Evolutionary conservation across 2,797 vertebrate species (phyloP), one percentile per base, ranked within the genome.

Genomic region (Steatocranus sp.): DNA sequence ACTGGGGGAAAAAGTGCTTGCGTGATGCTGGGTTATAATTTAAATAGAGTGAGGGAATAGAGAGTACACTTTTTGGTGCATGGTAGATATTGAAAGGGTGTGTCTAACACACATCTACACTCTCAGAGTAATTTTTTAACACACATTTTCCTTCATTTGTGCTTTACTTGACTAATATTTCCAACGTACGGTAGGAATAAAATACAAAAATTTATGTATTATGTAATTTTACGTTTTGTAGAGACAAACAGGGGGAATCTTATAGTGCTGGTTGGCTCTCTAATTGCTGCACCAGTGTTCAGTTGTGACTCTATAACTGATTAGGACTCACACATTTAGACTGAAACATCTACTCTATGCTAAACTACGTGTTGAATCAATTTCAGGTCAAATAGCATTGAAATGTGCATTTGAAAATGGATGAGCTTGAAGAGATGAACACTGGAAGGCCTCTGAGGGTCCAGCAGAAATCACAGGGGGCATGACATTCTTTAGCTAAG

Each of bases 401-500:
- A 86, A 88, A 92, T 88, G 81, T 83, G 76, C 86, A 83, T 91
- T 91, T 89, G 82, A 73, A 91, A 91, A 93, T 79, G 79, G 75
- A 86, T 77, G 56, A 86, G 58, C 90, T 88, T 88, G 86, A 90
- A 81, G 83, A 88, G 87, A 84, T 77, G 80, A 93, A 85, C 84
- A 81, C 51, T 61, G 87, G 83, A 85, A 84, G 87, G 74, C 79
- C 86, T 77, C 74, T 70, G 78, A 88, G 86, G 91, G 89, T 91
- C 91, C 85, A 51, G 86, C 58, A 87, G 88, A 91, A 93, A 94
- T 92, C 89, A 86, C 88, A 61, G 77, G 81, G 88, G 90, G 77
- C 87, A 88, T 75, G 91, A 87, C 93, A 93, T 92, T 90, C 91
- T 93, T 93, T 88, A 85, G 88, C 90, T 90, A 87, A 94, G 88